These are phyloP conservation scores for Chionomys nivalis DNA, from an alignment of 2,113 vertebrate species.

Conservation along the genomic window DNA sequence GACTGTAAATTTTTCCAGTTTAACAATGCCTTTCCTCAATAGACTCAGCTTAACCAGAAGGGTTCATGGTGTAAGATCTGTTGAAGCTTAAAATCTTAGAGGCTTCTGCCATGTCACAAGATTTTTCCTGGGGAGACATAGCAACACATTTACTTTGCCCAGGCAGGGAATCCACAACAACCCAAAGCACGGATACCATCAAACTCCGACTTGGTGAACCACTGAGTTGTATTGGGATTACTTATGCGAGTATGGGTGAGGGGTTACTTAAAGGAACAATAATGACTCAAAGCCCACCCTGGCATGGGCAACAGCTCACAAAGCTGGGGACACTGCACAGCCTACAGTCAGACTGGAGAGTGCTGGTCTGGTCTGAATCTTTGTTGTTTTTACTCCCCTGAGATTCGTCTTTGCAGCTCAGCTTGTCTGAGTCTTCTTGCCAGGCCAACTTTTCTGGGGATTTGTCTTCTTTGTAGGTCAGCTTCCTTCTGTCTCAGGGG, in stretches of 20 bases:
- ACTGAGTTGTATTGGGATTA: not conserved
- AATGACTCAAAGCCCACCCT: not conserved
- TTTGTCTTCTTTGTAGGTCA: not conserved
- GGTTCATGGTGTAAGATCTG: too few relatives aligned
- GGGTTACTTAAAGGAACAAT: not conserved
- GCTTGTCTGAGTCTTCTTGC: not conserved
- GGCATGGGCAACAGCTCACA: not conserved
- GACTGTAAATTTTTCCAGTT: not conserved
- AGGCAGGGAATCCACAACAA: not conserved
- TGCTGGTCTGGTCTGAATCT: not conserved
- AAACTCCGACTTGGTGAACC: not conserved
- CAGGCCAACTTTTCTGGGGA: not conserved
- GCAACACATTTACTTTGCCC: too few relatives aligned
- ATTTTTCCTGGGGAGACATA: not conserved
- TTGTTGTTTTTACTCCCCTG: not conserved
- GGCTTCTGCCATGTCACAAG: not conserved
- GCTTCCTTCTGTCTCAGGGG: not conserved
- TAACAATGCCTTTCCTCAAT: not conserved
- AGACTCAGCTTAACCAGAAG: not conserved
- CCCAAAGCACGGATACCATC: not conserved
- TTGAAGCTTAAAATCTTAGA: not conserved
- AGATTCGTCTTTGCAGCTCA: not conserved
- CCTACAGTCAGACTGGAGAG: not conserved
- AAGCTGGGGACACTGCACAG: not conserved
- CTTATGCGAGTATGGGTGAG: not conserved